A percentile compares a stretch with the other conserved stretches of the same genome.
Evolutionary conservation across 2,888 invertebrate species (phyloP).

Genomic region (Oconnorella tubifera): DNA sequence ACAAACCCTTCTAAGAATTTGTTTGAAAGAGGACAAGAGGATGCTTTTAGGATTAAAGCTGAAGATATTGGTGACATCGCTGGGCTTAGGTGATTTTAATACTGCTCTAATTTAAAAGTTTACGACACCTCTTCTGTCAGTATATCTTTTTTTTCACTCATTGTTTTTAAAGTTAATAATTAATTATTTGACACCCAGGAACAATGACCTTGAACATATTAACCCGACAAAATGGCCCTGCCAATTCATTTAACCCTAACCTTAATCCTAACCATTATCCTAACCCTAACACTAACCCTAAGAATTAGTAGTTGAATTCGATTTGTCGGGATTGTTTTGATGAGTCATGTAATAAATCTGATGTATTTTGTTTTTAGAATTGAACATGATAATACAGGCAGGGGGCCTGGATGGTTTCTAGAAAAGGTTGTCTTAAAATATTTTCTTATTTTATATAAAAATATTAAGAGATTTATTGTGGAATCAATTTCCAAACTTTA

Average conservation of each 20-base stretch:
- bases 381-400: constrained; percentile 49
- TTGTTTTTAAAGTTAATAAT: neutral
- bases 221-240: too few relatives aligned
- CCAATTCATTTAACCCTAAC: too few relatives aligned
- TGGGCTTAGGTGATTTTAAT: constrained; percentile 5
- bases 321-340: neutral
- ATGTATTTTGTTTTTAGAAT: constrained; percentile 37
- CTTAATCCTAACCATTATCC: too few relatives aligned
- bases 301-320: too few relatives aligned
- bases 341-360: neutral
- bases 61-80: constrained; percentile 12
- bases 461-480: too few relatives aligned
- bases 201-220: neutral
- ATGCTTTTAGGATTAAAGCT: constrained; percentile 40
- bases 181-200: neutral
- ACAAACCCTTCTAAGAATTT: constrained; percentile 35
- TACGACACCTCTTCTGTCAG: neutral
- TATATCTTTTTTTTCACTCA: neutral
- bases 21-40: constrained; percentile 35
- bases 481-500: too few relatives aligned
- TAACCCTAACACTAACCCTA: too few relatives aligned
- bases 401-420: constrained; percentile 49
- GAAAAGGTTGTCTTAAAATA: constrained; percentile 38
- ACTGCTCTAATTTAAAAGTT: neutral
- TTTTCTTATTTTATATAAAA: too few relatives aligned